Conservation (phyloP, 2,113 vertebrate genomes). For the Podiceps cristatus region DNA sequence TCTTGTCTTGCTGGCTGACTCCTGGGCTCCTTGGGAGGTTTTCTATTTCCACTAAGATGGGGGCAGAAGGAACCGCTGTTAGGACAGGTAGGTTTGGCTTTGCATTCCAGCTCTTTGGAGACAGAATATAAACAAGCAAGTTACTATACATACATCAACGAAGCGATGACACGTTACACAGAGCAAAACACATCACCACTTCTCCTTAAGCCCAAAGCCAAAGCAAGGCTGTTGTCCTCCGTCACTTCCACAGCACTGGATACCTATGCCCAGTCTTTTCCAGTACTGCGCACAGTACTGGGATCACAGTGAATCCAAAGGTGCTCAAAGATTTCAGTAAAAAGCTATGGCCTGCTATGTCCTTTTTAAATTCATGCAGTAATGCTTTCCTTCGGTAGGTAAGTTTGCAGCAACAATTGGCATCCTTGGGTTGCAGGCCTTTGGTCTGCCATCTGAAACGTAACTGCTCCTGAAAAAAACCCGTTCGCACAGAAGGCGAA, state of each 20-base stretch:
- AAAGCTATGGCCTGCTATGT: not conserved
- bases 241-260: not conserved
- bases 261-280: not conserved
- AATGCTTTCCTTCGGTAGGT: not conserved
- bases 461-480: not conserved
- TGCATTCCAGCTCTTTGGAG: slow-evolving; percentile 71
- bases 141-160: not conserved
- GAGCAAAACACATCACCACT: not conserved
- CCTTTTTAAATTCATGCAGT: not conserved
- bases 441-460: not conserved
- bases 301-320: not conserved
- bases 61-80: slow-evolving; percentile 70
- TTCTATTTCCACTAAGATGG: slow-evolving; percentile 86
- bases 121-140: slow-evolving; percentile 67
- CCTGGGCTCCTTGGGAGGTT: slow-evolving; percentile 86
- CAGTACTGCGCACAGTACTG: not conserved
- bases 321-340: not conserved
- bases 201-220: not conserved
- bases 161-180: not conserved
- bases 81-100: slow-evolving; percentile 68
- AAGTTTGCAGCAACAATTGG: not conserved
- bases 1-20: slow-evolving; percentile 81
- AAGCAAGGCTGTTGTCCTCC: not conserved
- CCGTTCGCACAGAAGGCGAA: not conserved
- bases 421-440: not conserved